These are phyloP conservation scores for Pteruthius melanotis DNA, from an alignment of 2,113 vertebrate genomes.

Conservation along the genomic window DNA sequence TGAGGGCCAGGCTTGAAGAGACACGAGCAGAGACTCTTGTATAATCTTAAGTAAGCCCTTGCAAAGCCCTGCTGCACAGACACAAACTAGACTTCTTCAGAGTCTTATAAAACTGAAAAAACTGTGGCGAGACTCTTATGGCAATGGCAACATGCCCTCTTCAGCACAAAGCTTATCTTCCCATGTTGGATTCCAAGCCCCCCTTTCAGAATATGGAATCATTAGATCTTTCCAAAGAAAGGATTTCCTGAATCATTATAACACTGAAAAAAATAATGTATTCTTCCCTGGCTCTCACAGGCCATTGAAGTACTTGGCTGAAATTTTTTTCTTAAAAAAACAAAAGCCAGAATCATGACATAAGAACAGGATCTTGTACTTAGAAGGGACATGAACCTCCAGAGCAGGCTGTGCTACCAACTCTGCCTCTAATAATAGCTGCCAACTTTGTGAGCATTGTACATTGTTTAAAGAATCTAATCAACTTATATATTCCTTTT, in stretches of 20 bases:
- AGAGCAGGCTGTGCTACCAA: conserved; percentile 19
- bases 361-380: not conserved
- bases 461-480: conserved; percentile 26
- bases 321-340: not conserved
- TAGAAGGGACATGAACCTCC: not conserved
- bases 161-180: not conserved
- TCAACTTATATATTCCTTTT: conserved; percentile 22
- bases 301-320: not conserved
- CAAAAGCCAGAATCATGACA: not conserved
- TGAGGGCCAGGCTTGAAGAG: not conserved
- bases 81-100: not conserved
- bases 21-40: not conserved
- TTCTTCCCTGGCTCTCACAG: not conserved
- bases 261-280: not conserved
- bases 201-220: not conserved
- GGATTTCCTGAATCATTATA: conserved; percentile 50
- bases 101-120: not conserved
- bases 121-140: not conserved
- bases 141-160: not conserved
- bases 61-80: not conserved
- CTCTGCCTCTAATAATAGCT: not conserved
- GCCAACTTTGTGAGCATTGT: not conserved
- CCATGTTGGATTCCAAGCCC: not conserved
- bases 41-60: conserved; percentile 16
- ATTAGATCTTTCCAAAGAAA: conserved; percentile 17